These are phyloP conservation scores for Hypanus sabinus DNA, from an alignment of 2,113 vertebrate genomes.

Conservation along the genomic window DNA sequence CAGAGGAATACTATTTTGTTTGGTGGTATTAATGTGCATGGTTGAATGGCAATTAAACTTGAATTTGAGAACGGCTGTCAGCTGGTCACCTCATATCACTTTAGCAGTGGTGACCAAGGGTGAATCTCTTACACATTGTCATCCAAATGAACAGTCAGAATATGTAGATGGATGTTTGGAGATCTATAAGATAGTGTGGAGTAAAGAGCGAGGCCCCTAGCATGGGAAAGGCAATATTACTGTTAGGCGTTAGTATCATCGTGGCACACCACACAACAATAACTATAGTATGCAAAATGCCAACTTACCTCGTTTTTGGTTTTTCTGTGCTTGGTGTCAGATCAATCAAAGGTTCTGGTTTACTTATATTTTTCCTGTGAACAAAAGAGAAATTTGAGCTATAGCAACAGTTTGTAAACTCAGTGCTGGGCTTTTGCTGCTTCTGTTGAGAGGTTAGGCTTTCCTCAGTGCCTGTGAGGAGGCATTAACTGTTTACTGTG, in stretches of 20 bases:
- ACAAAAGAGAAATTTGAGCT: constrained; percentile 13
- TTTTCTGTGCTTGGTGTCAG: constrained; percentile 6
- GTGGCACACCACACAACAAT: constrained; percentile 13
- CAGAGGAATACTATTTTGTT: too few species aligned
- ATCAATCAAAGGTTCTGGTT: constrained; percentile 18
- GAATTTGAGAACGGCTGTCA: too few species aligned
- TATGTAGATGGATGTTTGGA: neutral
- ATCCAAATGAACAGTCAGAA: neutral
- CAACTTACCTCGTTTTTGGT: constrained; percentile 23
- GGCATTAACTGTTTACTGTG: too few species aligned
- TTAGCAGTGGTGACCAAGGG: too few species aligned
- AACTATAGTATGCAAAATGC: neutral
- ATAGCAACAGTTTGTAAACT: neutral
- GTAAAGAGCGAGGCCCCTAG: neutral
- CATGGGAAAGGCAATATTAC: neutral
- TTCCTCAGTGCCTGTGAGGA: neutral
- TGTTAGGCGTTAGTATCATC: neutral
- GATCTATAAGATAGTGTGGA: neutral
- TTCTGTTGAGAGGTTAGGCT: neutral
- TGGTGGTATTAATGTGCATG: too few species aligned
- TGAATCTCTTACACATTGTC: too few species aligned
- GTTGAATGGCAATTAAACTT: too few species aligned
- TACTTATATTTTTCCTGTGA: constrained; percentile 12
- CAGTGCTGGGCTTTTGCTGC: neutral
- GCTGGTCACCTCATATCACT: too few species aligned